Evolutionary conservation across 2,113 vertebrate species (phyloP).

Genomic region (Hippocampus guttulatus): DNA sequence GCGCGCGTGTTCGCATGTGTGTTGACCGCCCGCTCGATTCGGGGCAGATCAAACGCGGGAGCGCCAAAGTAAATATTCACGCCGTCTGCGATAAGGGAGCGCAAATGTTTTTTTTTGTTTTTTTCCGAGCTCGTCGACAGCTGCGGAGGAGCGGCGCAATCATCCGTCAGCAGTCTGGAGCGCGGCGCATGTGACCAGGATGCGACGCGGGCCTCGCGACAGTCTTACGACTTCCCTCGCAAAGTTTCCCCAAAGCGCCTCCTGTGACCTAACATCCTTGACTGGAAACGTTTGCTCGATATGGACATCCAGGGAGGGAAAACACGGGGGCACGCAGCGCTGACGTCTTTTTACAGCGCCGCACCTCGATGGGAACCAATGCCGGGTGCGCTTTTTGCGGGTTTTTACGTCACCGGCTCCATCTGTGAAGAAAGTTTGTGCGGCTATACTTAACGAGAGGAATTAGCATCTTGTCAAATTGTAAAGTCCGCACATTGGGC

Average conservation of each 20-base stretch:
- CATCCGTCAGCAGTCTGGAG: conserved; percentile 24
- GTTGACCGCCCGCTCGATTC: conserved; percentile 52
- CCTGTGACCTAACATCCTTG: conserved; percentile 53
- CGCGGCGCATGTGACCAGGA: conserved; percentile 1
- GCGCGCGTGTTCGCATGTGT: conserved; percentile 7
- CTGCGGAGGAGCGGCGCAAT: not conserved
- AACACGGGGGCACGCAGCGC: not conserved
- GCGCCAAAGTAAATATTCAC: conserved; percentile 43
- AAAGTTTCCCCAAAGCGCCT: conserved; percentile 41
- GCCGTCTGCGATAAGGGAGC: conserved; percentile 38
- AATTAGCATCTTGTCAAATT: not conserved
- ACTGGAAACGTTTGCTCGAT: conserved; percentile 54
- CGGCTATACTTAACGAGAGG: too few species aligned
- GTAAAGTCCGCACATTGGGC: not conserved
- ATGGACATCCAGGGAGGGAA: conserved; percentile 47
- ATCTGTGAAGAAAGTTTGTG: not conserved
- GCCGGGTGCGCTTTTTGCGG: not conserved
- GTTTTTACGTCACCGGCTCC: not conserved
- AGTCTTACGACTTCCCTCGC: conserved; percentile 10
- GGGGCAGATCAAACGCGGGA: conserved; percentile 42
- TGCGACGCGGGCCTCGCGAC: conserved; percentile 1
- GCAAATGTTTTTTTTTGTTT: conserved; percentile 30
- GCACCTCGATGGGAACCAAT: not conserved
- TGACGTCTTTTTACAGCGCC: not conserved
- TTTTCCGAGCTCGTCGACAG: conserved; percentile 28